Percentiles rank a stretch among this genome's conserved stretches.
Conservation (phyloP, 1,140 invertebrate species). For the Apolygus lucorum region DNA sequence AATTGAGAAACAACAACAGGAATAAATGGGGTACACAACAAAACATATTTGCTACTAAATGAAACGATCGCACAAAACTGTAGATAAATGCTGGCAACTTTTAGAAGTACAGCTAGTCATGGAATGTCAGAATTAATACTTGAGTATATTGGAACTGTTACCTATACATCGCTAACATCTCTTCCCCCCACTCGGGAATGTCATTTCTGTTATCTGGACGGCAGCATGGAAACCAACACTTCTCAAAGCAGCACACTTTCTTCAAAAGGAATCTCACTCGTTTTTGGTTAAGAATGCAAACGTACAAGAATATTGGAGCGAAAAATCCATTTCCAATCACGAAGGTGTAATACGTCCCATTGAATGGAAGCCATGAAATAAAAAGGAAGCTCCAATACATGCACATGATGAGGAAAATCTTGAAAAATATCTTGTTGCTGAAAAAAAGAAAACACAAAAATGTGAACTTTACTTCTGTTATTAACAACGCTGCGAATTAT, state of each 20-base stretch:
- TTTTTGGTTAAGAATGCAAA: constrained; percentile 63
- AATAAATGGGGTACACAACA: too few species aligned
- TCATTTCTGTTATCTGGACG: constrained; percentile 47
- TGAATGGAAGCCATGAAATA: constrained; percentile 59
- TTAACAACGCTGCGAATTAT: too few species aligned
- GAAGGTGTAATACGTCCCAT: constrained; percentile 59
- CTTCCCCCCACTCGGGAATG: constrained; percentile 71
- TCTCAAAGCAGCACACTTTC: constrained; percentile 63
- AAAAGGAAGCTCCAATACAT: constrained; percentile 62
- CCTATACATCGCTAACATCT: constrained; percentile 48
- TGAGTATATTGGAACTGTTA: too few species aligned
- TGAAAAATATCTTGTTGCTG: constrained; percentile 69
- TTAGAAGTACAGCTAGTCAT: too few species aligned
- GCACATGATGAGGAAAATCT: constrained; percentile 62
- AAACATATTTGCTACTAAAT: too few species aligned
- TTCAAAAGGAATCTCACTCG: constrained; percentile 64
- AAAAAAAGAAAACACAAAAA: constrained; percentile 34
- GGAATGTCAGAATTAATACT: too few species aligned
- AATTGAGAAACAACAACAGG: too few species aligned
- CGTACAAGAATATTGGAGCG: constrained; percentile 61
- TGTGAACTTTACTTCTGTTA: too few species aligned
- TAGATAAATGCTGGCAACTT: too few species aligned
- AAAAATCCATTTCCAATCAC: constrained; percentile 63
- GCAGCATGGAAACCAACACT: constrained; percentile 45
- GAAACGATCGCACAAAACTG: too few species aligned